Conservation (phyloP, 2,113 vertebrate genomes). For the Coreoperca whiteheadi region DNA sequence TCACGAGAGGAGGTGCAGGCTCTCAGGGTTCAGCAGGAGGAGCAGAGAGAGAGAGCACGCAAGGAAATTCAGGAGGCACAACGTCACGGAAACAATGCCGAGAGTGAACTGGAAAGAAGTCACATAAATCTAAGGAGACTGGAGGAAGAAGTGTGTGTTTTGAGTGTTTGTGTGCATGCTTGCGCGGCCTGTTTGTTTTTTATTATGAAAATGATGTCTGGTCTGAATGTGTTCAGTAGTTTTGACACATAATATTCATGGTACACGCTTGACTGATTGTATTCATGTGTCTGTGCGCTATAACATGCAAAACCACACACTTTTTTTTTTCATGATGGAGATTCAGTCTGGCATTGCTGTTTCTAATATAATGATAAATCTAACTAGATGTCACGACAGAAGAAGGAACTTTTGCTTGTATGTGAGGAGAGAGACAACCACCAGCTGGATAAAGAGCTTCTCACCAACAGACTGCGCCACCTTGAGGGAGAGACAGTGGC, state of each 20-base stretch:
- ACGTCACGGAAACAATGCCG: slow-evolving; percentile 87
- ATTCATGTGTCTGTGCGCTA: not conserved
- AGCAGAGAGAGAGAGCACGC: slow-evolving; percentile 90
- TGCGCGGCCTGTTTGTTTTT: slow-evolving; percentile 11
- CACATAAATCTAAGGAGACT: slow-evolving; percentile 81
- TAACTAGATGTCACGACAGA: slow-evolving; percentile 86
- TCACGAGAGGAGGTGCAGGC: slow-evolving; percentile 82
- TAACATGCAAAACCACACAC: slow-evolving; percentile 6
- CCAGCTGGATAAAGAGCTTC: slow-evolving; percentile 90
- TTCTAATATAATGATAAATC: slow-evolving; percentile 26
- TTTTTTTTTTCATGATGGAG: not conserved
- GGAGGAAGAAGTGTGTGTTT: slow-evolving; percentile 90
- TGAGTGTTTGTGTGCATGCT: slow-evolving; percentile 6
- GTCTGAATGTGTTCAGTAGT: slow-evolving; percentile 18
- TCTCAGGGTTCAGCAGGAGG: slow-evolving; percentile 90
- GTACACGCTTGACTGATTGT: not conserved
- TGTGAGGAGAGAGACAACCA: slow-evolving; percentile 88
- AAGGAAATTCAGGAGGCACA: slow-evolving; percentile 90
- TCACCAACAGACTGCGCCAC: slow-evolving; percentile 89
- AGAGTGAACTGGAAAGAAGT: slow-evolving; percentile 87
- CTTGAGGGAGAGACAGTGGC: slow-evolving; percentile 89
- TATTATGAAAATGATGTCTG: slow-evolving; percentile 32
- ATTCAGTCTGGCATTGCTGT: slow-evolving; percentile 17
- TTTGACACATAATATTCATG: slow-evolving; percentile 15
- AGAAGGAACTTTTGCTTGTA: slow-evolving; percentile 87